Base-by-base conservation (phyloP, 2,797 vertebrate species). In the Sphaeramia orbicularis region DNA sequence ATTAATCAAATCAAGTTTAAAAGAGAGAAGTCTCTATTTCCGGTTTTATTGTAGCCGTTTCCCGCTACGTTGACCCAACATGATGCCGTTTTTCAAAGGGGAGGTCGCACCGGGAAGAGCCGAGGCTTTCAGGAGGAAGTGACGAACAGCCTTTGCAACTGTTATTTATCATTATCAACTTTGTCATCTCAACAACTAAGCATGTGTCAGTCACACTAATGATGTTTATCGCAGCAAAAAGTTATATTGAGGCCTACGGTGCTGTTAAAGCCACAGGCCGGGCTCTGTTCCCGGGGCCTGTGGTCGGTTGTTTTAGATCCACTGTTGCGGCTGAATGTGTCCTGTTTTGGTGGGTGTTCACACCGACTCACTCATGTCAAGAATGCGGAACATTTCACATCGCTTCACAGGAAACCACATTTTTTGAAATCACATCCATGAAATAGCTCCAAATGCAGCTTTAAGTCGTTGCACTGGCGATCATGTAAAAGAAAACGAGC, bases 61-160 rank as follows among this genome's bases (percentile, higher is more conserved):
- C 8, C 32, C 32, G 1, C 32, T 35, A 6, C 42, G 1, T 27
- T 27, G 24, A 1, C 24, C 32, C 32, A 35, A 10, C 32, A 63
- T 62, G 54, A 69, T 30, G 58, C n/a, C 24, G 43, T 72, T 63
- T 73, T 45, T 44, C 49, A 47, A 50, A 45, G 38, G 49, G 80
- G 89, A 90, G 92, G 85, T 91, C 67, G 81, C 83, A 90, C 78
- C 90, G 94, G 94, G 94, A 95, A 95, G 90, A 76, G 86, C 51
- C 85, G 37, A 40, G 83, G 76, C 82, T 85, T 54, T 85, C 70
- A 52, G 76, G 86, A 95, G 95, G 95, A 96, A 96, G 94, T 96
- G 95, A 97, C 94, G 96, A 92, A 73, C 47, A 24, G 37, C 50
- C 56, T 69, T 66, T 72, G 73, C 86, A 86, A 89, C 86, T 91